Evolutionary conservation across 1,140 invertebrate species (phyloP).

Genomic region (Lineus longissimus): DNA sequence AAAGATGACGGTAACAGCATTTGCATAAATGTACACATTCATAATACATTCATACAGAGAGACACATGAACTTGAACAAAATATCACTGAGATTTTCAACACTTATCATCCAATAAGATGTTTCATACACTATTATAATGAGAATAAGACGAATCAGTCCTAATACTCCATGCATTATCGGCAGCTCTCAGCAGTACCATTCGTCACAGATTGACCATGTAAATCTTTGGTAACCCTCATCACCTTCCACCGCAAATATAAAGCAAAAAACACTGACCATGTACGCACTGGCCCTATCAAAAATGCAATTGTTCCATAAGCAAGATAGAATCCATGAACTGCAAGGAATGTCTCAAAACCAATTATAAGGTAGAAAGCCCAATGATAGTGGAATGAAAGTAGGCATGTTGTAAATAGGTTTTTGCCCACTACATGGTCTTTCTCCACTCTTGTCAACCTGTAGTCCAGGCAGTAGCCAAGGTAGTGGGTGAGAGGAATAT

Average conservation of each 20-base stretch:
- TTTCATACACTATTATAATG: no score
- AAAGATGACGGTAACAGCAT: no score
- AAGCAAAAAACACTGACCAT: slow-evolving; percentile 70
- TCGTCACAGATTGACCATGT: no score
- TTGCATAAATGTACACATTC: no score
- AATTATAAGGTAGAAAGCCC: slow-evolving; percentile 62
- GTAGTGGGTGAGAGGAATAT: slow-evolving; percentile 69
- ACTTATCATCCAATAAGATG: no score
- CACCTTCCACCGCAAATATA: slow-evolving; percentile 51
- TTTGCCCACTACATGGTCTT: slow-evolving; percentile 21
- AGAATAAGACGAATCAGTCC: no score
- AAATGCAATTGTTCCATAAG: slow-evolving; percentile 75
- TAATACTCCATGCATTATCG: no score
- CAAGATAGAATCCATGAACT: slow-evolving; percentile 70
- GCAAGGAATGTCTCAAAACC: slow-evolving; percentile 68
- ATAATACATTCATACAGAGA: no score
- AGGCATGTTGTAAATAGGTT: slow-evolving; percentile 4
- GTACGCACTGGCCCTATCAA: slow-evolving; percentile 74
- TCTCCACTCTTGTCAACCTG: background rate
- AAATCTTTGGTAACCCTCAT: background rate
- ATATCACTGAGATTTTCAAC: no score
- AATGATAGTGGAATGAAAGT: slow-evolving; percentile 41
- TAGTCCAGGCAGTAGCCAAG: slow-evolving; percentile 58
- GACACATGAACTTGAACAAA: no score
- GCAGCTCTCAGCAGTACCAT: no score